phyloP scores from a whole-genome alignment of 1,140 invertebrate species.

The Neotoxoptera formosana region DNA sequence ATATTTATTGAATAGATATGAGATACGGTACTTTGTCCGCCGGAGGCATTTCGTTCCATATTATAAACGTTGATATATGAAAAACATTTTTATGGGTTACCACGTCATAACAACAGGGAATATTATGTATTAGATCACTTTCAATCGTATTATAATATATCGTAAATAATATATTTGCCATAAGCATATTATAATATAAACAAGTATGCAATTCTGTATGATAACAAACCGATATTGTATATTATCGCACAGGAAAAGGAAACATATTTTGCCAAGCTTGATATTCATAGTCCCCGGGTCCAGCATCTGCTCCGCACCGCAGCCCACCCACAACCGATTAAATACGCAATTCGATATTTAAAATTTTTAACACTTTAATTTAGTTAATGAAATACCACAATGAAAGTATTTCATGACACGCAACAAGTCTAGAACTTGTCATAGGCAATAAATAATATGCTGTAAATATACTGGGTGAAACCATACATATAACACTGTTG shows the following conservation, averaged over 20 bases:
- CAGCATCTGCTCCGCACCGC: neutral
- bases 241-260: constrained; percentile 24
- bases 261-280: neutral
- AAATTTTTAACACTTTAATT: neutral
- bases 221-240: neutral
- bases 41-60: neutral
- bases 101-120: neutral
- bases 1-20: neutral
- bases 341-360: neutral
- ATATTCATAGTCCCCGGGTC: neutral
- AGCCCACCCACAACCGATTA: neutral
- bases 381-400: neutral
- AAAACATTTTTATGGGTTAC: neutral
- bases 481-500: neutral
- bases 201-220: neutral
- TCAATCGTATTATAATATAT: neutral
- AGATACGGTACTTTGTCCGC: neutral
- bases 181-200: no score
- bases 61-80: neutral
- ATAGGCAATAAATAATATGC: neutral
- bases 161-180: no score
- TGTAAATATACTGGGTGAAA: neutral
- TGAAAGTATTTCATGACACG: neutral
- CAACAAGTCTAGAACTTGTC: neutral
- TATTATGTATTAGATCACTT: neutral